Evolutionary conservation across 2,888 invertebrate genomes (phyloP), one percentile per base, ranked within the genome.

Genomic region (Aphidoletes aphidimyza): DNA sequence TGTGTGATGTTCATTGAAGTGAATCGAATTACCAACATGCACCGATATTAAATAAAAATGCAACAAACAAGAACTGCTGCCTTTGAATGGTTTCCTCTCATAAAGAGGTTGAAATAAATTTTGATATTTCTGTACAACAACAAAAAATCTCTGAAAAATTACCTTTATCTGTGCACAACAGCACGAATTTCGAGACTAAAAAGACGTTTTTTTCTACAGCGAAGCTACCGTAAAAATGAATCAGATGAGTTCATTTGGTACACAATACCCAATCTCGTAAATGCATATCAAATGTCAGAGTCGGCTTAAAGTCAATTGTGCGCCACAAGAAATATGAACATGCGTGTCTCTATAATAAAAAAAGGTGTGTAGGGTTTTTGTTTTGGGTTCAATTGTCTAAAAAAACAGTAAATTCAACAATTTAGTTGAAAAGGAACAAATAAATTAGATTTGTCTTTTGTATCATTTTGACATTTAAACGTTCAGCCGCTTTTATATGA

Each of bases 401-500:
- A 54, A 26, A 26, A 69, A 69, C 69, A 69, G 26, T 69, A 69
- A 69, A 69, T 69, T 69, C 26, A 69, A 69, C 34, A 69, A 11
- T 69, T 69, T 69, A 69, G 69, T 69, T 69, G 69, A 69, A 69
- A 30, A 69, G 2, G 69, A 22, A 69, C 26, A 34, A 69, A 69
- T 69, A 69, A 69, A 69, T 69, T 69, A 69, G 69, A 69, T 69
- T 69, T 69, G 34, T 69, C 26, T 69, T 54, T 30, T 69, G 34
- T 69, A 54, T 14, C 11, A 69, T 30, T 69, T 14, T 69, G 34
- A 54, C 54, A 54, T 22, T 54, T 3, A 54, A 54, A 3, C 47
- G 19, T 2, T 47, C 17, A 19, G 54, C 54, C 22, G 54, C 54
- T 54, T 54, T 54, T 22, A n/a, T n/a, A n/a, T n/a, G 22, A 54